A percentile compares a stretch with the other conserved stretches of the same genome.
Conservation (phyloP, 2,113 vertebrate genomes). For the Chloropsis cyanopogon region DNA sequence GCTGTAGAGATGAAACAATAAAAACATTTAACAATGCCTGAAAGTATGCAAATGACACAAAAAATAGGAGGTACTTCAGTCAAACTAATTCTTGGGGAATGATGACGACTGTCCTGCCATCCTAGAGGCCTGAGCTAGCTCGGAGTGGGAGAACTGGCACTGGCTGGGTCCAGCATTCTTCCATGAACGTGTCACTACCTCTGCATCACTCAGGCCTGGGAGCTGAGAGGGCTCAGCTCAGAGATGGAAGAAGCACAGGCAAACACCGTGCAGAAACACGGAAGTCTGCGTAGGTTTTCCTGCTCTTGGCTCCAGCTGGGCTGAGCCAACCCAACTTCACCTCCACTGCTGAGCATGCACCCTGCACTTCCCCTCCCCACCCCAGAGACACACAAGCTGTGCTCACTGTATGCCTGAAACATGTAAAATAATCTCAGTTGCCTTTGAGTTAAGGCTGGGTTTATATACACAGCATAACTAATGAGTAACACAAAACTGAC, state of each 20-base stretch:
- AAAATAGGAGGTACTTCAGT: neutral
- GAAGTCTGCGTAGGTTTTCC: accelerated
- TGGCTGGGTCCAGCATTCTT: neutral
- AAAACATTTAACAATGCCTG: neutral
- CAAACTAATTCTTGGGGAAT: neutral
- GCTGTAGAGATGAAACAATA: neutral
- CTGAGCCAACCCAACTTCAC: neutral
- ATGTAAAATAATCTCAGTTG: neutral
- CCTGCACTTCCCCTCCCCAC: neutral
- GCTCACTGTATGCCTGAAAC: neutral
- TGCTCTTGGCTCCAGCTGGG: neutral
- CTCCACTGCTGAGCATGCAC: accelerated
- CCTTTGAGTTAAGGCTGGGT: neutral
- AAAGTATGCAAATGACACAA: neutral
- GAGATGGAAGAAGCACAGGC: neutral
- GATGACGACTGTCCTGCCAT: neutral
- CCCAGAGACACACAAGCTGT: neutral
- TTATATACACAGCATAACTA: neutral
- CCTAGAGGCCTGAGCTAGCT: neutral
- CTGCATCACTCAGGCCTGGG: neutral
- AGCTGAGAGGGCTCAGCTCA: neutral
- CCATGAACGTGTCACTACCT: accelerated
- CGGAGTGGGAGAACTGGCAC: neutral
- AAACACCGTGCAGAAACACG: neutral
- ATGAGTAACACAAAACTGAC: neutral